A percentile compares a stretch with the other conserved stretches of the same genome.
Conservation (phyloP, 2,888 invertebrate species). For the Cantharis rustica region DNA sequence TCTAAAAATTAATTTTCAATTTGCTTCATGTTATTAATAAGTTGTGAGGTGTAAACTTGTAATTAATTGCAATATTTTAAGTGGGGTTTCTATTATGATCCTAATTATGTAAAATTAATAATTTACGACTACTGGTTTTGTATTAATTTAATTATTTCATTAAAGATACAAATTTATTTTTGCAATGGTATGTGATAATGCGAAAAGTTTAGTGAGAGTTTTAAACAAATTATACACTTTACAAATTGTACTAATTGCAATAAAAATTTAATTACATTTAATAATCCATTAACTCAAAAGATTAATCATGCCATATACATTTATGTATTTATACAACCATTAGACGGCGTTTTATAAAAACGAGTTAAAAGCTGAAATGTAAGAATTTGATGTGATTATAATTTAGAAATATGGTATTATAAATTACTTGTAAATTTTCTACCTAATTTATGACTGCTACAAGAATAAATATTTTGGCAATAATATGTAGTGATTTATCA, state of each 20-base stretch:
- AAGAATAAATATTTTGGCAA: not conserved
- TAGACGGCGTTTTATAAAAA: conserved; percentile 38
- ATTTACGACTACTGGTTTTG: not conserved
- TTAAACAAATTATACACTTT: not conserved
- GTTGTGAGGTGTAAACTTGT: not conserved
- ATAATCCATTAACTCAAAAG: conserved; percentile 44
- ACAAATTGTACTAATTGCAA: conserved; percentile 19
- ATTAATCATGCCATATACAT: conserved; percentile 43
- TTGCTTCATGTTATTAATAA: not conserved
- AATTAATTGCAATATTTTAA: not conserved
- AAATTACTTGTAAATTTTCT: not conserved
- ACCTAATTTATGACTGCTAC: not conserved
- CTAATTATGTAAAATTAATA: not conserved
- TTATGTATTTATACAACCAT: conserved; percentile 35
- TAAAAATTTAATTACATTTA: conserved; percentile 39
- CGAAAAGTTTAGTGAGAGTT: not conserved
- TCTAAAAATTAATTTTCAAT: not conserved
- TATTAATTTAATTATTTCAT: not conserved
- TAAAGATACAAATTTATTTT: not conserved
- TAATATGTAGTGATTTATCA: not conserved
- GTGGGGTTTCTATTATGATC: not conserved
- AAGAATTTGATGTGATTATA: conserved; percentile 9
- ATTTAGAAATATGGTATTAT: not conserved
- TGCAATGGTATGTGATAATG: not conserved
- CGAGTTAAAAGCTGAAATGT: not conserved